Conservation (phyloP, 1,140 invertebrate genomes). For the Drosophila lacteicornis region DNA sequence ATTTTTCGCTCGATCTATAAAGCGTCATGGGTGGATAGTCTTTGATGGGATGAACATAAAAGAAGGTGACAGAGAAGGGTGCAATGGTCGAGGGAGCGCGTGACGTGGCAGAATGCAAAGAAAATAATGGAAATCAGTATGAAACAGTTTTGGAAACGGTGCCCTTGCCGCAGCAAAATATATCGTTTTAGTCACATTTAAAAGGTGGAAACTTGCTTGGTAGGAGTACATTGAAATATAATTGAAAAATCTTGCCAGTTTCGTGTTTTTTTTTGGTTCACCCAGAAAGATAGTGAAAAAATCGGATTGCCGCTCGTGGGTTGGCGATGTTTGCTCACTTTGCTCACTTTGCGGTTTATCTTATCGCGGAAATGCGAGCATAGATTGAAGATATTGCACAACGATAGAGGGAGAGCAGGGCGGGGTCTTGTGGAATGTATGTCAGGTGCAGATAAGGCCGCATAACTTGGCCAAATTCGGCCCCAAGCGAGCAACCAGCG, state of each 20-base stretch:
- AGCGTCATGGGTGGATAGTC: slow-evolving; percentile 86
- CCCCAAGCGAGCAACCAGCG: slow-evolving; percentile 32
- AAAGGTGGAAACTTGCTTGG: slow-evolving; percentile 21
- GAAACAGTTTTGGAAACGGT: slow-evolving; percentile 15
- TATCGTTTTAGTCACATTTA: slow-evolving; percentile 52
- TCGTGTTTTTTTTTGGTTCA: slow-evolving; percentile 18
- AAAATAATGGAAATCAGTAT: slow-evolving; percentile 51
- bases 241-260: slow-evolving; percentile 33
- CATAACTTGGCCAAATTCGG: slow-evolving; percentile 50
- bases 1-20: slow-evolving; percentile 88
- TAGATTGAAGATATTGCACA: slow-evolving; percentile 77
- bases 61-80: slow-evolving; percentile 24
- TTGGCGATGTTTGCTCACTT: slow-evolving; percentile 57
- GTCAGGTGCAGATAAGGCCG: slow-evolving; percentile 58
- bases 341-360: slow-evolving; percentile 52
- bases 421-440: slow-evolving; percentile 38
- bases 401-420: slow-evolving; percentile 41
- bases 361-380: slow-evolving; percentile 72
- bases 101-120: slow-evolving; percentile 50
- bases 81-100: slow-evolving; percentile 33
- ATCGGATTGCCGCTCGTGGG: slow-evolving; percentile 23
- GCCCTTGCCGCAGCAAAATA: slow-evolving; percentile 20
- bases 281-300: slow-evolving; percentile 29
- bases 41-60: slow-evolving; percentile 52
- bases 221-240: slow-evolving; percentile 29